Evolutionary conservation across 2,797 vertebrate species (phyloP).

Genomic region (Scomberomorus guttatus): DNA sequence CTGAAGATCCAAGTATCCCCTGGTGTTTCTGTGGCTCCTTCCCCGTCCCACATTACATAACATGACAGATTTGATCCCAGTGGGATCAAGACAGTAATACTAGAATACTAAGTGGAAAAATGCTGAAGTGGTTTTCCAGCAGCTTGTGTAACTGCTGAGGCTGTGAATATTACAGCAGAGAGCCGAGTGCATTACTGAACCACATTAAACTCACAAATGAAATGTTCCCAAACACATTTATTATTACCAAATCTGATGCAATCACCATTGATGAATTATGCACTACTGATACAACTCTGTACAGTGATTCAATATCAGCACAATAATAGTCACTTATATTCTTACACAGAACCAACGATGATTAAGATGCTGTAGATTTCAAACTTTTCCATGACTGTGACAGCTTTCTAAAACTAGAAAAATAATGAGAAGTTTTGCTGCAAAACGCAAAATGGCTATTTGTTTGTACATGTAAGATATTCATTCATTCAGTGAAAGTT

Average conservation of each 20-base stretch:
- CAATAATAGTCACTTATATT: conserved; percentile 44
- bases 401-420: conserved; percentile 36
- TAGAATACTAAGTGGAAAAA: conserved; percentile 7
- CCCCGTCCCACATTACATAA: conserved; percentile 18
- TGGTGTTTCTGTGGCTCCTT: neutral
- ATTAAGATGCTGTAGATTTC: conserved; percentile 14
- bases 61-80: conserved; percentile 14
- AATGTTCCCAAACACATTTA: conserved; percentile 68
- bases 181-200: conserved; percentile 43
- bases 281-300: conserved; percentile 55
- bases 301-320: conserved; percentile 61
- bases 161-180: conserved; percentile 52
- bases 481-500: conserved; percentile 32
- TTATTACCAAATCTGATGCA: conserved; percentile 60
- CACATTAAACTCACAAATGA: conserved; percentile 57
- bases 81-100: conserved; percentile 9
- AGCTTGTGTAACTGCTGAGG: conserved; percentile 47
- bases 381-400: conserved; percentile 24
- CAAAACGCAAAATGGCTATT: conserved; percentile 15
- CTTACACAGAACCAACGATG: conserved; percentile 32
- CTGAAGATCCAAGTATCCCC: neutral
- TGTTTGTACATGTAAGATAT: conserved; percentile 26
- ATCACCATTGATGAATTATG: conserved; percentile 59
- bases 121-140: conserved; percentile 36
- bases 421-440: conserved; percentile 28